A percentile compares a stretch with the other conserved stretches of the same genome.
phyloP scores from a whole-genome alignment of 2,888 invertebrate species.

The Dynastes hyllus region DNA sequence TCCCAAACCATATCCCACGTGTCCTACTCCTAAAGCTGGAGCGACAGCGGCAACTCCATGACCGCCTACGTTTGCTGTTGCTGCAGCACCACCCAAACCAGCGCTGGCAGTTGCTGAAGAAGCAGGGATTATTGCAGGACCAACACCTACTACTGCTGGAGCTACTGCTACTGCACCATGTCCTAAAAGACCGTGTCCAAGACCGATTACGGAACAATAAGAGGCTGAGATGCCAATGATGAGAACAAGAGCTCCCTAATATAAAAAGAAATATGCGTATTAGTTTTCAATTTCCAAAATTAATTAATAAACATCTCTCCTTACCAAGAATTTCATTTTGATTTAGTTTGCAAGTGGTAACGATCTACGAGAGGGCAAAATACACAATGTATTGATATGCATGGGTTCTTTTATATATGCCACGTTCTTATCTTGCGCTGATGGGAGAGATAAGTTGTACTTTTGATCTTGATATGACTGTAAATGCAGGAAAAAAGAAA shows the following conservation, averaged over 20 bases:
- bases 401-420: conserved; percentile 23
- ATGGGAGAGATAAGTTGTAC: conserved; percentile 2
- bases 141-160: conserved; percentile 1
- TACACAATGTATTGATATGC: not conserved
- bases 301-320: not conserved
- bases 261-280: not conserved
- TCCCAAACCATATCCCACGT: conserved; percentile 4
- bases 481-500: conserved; percentile 5
- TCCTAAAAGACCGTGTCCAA: conserved; percentile 21
- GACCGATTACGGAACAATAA: conserved; percentile 37
- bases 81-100: conserved; percentile 37
- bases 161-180: conserved; percentile 23
- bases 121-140: conserved; percentile 6
- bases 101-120: conserved; percentile 17
- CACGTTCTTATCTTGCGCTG: not conserved
- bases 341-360: not conserved
- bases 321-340: conserved; percentile 47
- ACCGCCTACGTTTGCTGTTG: conserved; percentile 29
- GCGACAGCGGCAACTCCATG: conserved; percentile 17
- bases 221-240: conserved; percentile 42
- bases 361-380: conserved; percentile 4
- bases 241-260: conserved; percentile 31
- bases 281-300: not conserved
- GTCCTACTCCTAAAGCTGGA: conserved; percentile 21
- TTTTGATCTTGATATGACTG: conserved; percentile 5